Evolutionary conservation across 2,797 vertebrate genomes (phyloP), one percentile per base, ranked within the genome.

Genomic region (Notolepis coatsorum): DNA sequence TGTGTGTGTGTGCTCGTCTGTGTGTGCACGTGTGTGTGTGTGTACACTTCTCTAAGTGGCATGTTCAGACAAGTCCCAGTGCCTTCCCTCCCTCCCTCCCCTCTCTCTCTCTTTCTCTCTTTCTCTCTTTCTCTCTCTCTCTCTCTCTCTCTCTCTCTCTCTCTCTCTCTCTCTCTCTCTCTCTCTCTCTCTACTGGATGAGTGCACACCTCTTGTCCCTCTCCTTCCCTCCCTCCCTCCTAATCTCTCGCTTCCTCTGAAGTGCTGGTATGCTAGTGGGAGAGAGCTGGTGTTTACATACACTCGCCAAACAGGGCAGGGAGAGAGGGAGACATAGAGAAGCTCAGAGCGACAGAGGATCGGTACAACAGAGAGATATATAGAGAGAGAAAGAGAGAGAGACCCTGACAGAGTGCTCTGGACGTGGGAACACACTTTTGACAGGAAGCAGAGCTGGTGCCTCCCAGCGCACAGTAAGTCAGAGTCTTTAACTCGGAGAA

Each of bases 51-150:
- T 7, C 33, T 9, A 15, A 52, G 68, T 75, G 60, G 80, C 77
- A 47, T 80, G 87, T 87, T 57, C 73, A 65, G 83, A 21, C 89
- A 84, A 73, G 84, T 78, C 75, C 51, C 28, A 2, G 54, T 18
- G 33, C 72, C 31, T 53, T 37, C 33, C 38, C 51, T 37, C 21
- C 42, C 23, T 13, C 27, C 7, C 64, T 56, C 67, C 65, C 30
- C 13, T 27, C 10, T 12, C 57, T 50, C 33, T 15, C 68, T 20
- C 24, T 25, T 37, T 58, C 24, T 18, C 33, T 38, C 20, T 38
- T 4, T 49, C 64, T 31, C 37, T 75, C 61, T 45, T 61, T 71
- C 61, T 65, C n/a, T 52, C 51, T 62, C 39, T 52, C 61, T 30
- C 64, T 65, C 21, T 61, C 70, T 49, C 52, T 41, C 28, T 15